phyloP scores from a whole-genome alignment of 23 tunicate species.

The Styela clava region DNA sequence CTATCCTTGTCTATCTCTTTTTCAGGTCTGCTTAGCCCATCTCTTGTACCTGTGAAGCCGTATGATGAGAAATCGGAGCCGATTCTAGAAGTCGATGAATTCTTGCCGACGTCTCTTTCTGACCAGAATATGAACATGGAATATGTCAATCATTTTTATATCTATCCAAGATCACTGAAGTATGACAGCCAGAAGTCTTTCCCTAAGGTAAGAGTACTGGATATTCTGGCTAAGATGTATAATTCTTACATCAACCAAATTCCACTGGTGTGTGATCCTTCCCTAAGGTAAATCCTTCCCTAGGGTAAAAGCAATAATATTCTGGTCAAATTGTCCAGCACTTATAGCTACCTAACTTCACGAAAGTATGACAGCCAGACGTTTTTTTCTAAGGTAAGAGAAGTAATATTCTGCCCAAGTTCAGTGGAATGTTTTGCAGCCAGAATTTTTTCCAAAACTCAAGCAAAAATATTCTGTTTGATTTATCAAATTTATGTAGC shows the following conservation, averaged over 20 bases:
- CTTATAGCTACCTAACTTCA: constrained; percentile 63
- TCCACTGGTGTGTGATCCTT: too few species aligned
- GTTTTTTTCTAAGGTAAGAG: constrained; percentile 62
- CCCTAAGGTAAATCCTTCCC: too few species aligned
- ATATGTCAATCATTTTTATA: constrained; percentile 71
- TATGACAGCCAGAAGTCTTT: constrained; percentile 82
- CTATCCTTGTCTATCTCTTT: too few species aligned
- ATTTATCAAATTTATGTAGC: too few species aligned
- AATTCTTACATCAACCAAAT: too few species aligned
- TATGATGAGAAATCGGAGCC: constrained; percentile 50
- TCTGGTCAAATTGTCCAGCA: too few species aligned
- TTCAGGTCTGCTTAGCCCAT: constrained; percentile 77
- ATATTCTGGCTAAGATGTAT: too few species aligned
- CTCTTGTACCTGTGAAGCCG: constrained; percentile 76
- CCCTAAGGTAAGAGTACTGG: constrained; percentile 40
- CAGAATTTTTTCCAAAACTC: too few species aligned
- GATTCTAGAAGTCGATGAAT: constrained; percentile 82
- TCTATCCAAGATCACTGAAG: constrained; percentile 73
- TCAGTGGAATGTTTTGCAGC: too few species aligned
- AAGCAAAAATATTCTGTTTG: too few species aligned
- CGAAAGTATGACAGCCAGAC: constrained; percentile 81
- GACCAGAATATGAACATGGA: constrained; percentile 62
- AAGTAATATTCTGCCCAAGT: too few species aligned
- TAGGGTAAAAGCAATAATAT: too few species aligned
- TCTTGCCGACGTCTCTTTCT: constrained; percentile 23